Evolutionary conservation across 2,888 invertebrate species (phyloP).

Genomic region (Lasioglossum marginatum): DNA sequence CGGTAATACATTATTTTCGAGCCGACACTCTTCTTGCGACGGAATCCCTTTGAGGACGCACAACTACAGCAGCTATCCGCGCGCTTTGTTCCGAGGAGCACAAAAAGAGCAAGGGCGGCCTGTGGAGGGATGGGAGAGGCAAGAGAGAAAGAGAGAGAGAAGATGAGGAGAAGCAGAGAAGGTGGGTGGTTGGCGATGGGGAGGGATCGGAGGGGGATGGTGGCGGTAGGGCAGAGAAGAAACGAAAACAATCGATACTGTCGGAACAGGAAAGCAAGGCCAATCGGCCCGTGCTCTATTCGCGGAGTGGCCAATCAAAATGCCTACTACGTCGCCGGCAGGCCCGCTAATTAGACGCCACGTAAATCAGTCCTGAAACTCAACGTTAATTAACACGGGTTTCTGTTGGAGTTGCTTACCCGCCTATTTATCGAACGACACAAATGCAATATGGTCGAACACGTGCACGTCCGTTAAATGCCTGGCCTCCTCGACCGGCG

Average conservation of each 20-base stretch:
- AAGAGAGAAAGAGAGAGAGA: neutral
- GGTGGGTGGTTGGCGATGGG: neutral
- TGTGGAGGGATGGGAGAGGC: neutral
- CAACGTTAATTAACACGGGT: constrained; percentile 84
- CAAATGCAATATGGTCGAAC: constrained; percentile 71
- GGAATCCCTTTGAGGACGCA: constrained; percentile 64
- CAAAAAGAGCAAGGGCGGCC: constrained; percentile 50
- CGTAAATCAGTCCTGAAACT: constrained; percentile 84
- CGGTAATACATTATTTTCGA: constrained; percentile 63
- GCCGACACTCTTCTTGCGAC: constrained; percentile 61
- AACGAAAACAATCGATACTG: constrained; percentile 77
- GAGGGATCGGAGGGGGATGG: constrained; percentile 37
- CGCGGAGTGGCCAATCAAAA: constrained; percentile 82
- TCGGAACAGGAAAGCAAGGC: constrained; percentile 79
- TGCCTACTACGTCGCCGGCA: constrained; percentile 84
- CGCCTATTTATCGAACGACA: constrained; percentile 81
- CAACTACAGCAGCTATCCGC: constrained; percentile 57
- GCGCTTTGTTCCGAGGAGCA: constrained; percentile 66
- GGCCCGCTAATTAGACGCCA: constrained; percentile 84
- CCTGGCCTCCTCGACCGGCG: constrained; percentile 23
- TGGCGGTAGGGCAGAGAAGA: constrained; percentile 56
- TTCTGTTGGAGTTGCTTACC: constrained; percentile 82
- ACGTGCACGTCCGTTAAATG: constrained; percentile 66
- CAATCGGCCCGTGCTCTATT: constrained; percentile 77
- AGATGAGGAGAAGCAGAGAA: neutral